Evolutionary conservation across 1,140 invertebrate genomes (phyloP), one percentile per base, ranked within the genome.

Genomic region (Aphidius gifuensis): DNA sequence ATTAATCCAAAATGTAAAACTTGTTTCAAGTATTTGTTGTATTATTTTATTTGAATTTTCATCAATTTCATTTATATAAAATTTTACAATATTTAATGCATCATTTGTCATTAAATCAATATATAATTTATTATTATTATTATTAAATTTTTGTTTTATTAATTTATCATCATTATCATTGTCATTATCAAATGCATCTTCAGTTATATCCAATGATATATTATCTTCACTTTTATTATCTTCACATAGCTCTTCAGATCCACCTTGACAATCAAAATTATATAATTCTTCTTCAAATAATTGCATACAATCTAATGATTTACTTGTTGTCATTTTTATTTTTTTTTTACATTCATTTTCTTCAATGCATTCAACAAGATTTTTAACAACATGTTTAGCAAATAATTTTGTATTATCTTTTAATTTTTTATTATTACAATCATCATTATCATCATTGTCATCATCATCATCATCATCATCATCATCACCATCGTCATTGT

Each of bases 191-290:
- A 64, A 59, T 5, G 66, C 62, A 8, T 64, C 64, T 48, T 71
- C 73, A 5, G 70, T 68, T n/a, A 70, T 44, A 23, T 61, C 66
- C 7, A 67, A 45, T 7, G 66, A 57, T n/a, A 68, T 53, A 48
- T 55, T 55, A 16, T 71, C 67, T 4, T 73, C 69, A n/a, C 65
- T 67, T 58, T 72, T 80, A 7, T 68, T 68, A 39, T 76, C 71
- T 42, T 75, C 76, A 21, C 74, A 82, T 51, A 83, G 66, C 58
- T 82, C 77, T 57, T 83, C 82, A 0, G 70, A 78, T 6, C 82
- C 82, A 47, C 82, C 82, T 64, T 83, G 80, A 62, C 81, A 81
- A 51, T 82, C 78, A 48, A 83, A 83, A 0, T 77, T 75, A 44
- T 78, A 77, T 6, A 82, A 71, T 64, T 82, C 81, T 63, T 80